A percentile compares a stretch with the other conserved stretches of the same genome.
Evolutionary conservation across 2,113 vertebrate genomes (phyloP).

Genomic region (Pseudopipra pipra): DNA sequence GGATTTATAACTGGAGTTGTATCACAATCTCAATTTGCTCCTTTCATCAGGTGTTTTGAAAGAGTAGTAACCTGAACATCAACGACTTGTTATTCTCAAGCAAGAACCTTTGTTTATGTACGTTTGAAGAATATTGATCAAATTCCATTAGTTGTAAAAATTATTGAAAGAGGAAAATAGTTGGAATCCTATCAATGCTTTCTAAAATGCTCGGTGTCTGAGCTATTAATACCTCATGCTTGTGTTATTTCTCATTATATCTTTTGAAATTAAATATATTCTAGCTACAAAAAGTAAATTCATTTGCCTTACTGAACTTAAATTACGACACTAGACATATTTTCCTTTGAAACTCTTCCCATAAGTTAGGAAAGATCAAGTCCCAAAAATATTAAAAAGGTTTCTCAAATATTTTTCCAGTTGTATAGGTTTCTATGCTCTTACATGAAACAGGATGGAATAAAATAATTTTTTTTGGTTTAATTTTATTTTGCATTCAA

Average conservation of each 20-base stretch:
- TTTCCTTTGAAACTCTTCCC: neutral
- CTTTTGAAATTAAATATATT: neutral
- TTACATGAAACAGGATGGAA: neutral
- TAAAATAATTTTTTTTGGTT: neutral
- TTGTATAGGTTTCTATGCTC: neutral
- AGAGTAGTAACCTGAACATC: neutral
- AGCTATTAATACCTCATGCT: neutral
- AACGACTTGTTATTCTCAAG: neutral
- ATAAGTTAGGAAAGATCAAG: neutral
- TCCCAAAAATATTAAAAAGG: neutral
- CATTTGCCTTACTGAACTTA: neutral
- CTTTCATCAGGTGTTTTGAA: neutral
- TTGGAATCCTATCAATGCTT: neutral
- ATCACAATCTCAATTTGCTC: neutral
- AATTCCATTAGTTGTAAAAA: neutral
- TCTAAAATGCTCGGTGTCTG: neutral
- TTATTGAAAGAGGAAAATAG: neutral
- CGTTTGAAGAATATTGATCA: neutral
- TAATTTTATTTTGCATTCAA: neutral
- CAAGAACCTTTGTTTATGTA: neutral
- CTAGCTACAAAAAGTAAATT: neutral
- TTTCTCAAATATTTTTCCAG: neutral
- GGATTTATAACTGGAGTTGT: neutral
- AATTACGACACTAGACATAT: neutral
- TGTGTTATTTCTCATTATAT: neutral